Conservation (phyloP, 2,797 vertebrate species). For the Pelobates cultripes region DNA sequence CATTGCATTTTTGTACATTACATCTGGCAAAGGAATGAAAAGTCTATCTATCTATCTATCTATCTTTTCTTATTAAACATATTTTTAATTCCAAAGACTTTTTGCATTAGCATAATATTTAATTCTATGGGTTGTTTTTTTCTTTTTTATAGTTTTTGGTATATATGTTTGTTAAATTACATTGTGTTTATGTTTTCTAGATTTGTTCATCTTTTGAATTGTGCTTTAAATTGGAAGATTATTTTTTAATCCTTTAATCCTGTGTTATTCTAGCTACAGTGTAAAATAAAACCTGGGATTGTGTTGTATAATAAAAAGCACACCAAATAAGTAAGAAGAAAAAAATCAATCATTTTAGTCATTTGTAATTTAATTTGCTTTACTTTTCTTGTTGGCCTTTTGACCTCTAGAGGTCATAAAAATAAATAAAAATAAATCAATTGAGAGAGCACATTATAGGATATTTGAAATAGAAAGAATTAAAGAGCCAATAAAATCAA, state of each 20-base stretch:
- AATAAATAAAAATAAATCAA: constrained; percentile 3
- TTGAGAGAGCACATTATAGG: not conserved
- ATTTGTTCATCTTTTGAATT: not conserved
- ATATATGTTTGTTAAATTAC: not conserved
- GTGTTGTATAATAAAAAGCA: not conserved
- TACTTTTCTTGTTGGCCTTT: not conserved
- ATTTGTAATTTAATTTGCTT: not conserved
- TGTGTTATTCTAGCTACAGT: not conserved
- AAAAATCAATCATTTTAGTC: not conserved
- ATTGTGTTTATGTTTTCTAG: not conserved
- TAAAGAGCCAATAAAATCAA: constrained; percentile 36
- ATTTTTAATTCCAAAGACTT: not conserved
- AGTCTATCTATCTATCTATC: no score
- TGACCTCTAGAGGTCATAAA: not conserved
- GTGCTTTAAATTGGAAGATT: not conserved
- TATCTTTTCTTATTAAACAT: not conserved
- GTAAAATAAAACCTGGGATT: not conserved
- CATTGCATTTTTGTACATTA: no score
- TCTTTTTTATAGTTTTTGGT: no score
- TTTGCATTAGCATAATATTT: not conserved
- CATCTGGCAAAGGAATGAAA: no score
- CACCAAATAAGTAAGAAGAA: not conserved
- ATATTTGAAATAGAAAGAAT: not conserved
- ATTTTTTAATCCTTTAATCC: not conserved
- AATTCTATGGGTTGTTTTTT: no score